Conservation (phyloP, 2,113 vertebrate genomes). For the cat (Felis catus) region DNA sequence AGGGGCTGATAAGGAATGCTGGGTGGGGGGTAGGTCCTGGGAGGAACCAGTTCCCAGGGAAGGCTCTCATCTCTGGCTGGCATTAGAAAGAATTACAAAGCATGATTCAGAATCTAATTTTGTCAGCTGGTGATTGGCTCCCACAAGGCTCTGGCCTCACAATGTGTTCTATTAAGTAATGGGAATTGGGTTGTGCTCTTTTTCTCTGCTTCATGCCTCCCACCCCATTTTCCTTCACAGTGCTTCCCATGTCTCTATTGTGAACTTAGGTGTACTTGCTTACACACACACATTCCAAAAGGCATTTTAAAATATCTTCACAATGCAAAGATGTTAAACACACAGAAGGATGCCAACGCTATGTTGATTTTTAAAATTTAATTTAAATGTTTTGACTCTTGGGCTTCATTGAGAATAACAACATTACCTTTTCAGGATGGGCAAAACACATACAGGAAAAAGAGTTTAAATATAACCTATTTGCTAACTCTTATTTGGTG, state of each 20-base stretch:
- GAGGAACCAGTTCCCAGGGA: conserved; percentile 85
- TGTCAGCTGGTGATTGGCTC: conserved; percentile 85
- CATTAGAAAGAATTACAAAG: conserved; percentile 83
- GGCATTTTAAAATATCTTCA: conserved; percentile 56
- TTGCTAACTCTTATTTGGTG: conserved; percentile 55
- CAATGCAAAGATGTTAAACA: conserved; percentile 33
- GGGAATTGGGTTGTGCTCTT: conserved; percentile 79
- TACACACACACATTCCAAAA: conserved; percentile 59
- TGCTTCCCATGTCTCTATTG: conserved; percentile 64
- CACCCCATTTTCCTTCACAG: conserved; percentile 75
- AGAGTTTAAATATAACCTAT: conserved; percentile 44
- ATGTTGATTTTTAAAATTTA: neutral
- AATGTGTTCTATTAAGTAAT: conserved; percentile 82
- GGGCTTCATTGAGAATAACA: conserved; percentile 59
- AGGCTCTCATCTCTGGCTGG: conserved; percentile 85
- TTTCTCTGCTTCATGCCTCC: conserved; percentile 58
- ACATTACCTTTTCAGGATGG: conserved; percentile 60
- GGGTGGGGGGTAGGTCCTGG: conserved; percentile 60
- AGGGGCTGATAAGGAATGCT: conserved; percentile 84
- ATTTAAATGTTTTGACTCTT: neutral
- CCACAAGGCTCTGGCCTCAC: conserved; percentile 81
- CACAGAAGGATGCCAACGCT: conserved; percentile 42
- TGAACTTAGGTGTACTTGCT: conserved; percentile 74
- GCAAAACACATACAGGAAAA: conserved; percentile 40
- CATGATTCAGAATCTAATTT: conserved; percentile 90